Evolutionary conservation across 2,888 invertebrate species (phyloP).

Genomic region (Dendrolimus pini): DNA sequence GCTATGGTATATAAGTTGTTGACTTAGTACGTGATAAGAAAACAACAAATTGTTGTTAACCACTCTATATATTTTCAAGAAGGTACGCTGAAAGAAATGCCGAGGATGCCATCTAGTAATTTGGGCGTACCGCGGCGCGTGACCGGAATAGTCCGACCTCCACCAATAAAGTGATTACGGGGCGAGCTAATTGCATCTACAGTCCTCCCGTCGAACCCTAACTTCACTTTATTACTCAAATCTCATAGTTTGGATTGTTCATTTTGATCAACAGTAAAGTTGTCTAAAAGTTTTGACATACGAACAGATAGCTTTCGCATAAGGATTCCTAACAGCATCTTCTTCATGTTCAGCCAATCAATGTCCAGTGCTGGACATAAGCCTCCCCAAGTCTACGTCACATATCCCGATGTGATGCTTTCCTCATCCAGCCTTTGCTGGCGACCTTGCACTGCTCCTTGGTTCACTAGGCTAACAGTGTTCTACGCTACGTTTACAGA

Average conservation of each 20-base stretch:
- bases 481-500: no score
- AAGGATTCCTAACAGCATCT: no score
- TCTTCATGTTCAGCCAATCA: no score
- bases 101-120: constrained; percentile 22
- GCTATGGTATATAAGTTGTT: no score
- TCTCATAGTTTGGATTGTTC: constrained; percentile 8
- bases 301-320: no score
- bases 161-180: constrained; percentile 22
- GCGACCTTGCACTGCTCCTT: no score
- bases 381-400: no score
- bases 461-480: background rate
- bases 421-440: no score
- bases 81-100: constrained; percentile 3
- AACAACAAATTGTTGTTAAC: background rate
- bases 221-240: constrained; percentile 12
- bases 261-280: background rate
- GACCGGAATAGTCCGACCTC: constrained; percentile 17
- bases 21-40: no score
- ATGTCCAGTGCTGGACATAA: no score
- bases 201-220: constrained; percentile 2
- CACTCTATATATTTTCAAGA: background rate
- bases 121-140: constrained; percentile 18
- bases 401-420: no score
- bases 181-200: constrained; percentile 19
- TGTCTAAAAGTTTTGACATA: no score